Evolutionary conservation across 2,888 invertebrate species (phyloP), one percentile per base, ranked within the genome.

Genomic region (Volucella bombylans): DNA sequence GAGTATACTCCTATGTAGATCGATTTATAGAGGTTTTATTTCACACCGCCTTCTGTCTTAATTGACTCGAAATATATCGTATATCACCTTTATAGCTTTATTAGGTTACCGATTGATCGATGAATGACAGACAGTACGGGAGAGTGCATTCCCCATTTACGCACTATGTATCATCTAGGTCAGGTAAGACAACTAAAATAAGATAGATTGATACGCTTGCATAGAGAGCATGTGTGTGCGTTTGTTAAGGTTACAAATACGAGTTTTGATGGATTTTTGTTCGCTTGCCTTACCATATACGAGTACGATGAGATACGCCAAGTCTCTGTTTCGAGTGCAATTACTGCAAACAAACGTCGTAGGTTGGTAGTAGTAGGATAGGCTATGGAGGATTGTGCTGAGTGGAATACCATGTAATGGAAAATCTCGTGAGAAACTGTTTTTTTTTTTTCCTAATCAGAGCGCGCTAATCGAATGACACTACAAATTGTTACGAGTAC

Each of bases 61-160:
- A 31, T 67, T 9, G 50, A 41, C 50, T 10, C 50, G n/a, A 43
- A 49, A 15, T 50, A 68, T 80, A 73, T 80, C 73, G 54, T 43
- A 77, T 77, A 62, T 77, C 77, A 62, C 68, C 45, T 69, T n/a
- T 47, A 68, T 62, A 59, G 11, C 57, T 71, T 69, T 71, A 76
- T 82, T 71, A 52, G 65, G 65, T 82, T 71, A 68, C 54, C 76
- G 71, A 71, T 71, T 71, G 71, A 76, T 76, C 15, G 82, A 76
- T 67, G 41, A 31, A 65, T 81, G 81, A 52, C 74, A 65, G 69
- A 45, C 31, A 31, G 31, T 31, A 69, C 76, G 69, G 76, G 65
- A 76, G 69, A 68, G 82, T 69, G 73, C 71, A 80, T 83, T 85
- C 80, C 83, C 76, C 65, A 80, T 80, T 85, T 71, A 85, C 83